Percentiles rank a stretch among this genome's conserved stretches.
Conservation (phyloP, 2,888 invertebrate genomes). For the Yponomeuta plumbellus region DNA sequence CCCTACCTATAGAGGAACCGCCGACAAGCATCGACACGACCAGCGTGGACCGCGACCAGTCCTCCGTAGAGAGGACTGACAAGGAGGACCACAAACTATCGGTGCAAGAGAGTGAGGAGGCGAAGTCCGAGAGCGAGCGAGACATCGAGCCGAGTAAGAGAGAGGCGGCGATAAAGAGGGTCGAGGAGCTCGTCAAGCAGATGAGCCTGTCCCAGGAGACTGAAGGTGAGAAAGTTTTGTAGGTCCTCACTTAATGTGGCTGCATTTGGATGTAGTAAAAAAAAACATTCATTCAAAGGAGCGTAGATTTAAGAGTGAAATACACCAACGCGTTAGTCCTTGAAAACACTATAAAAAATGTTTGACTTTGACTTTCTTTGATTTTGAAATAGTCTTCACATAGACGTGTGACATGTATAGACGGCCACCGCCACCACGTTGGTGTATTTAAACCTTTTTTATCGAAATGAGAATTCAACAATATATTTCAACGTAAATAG, state of each 20-base stretch:
- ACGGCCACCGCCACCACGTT: too few species aligned
- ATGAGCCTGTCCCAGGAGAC: slow-evolving; percentile 84
- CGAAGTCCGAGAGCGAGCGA: slow-evolving; percentile 33
- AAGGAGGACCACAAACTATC: slow-evolving; percentile 33
- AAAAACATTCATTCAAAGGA: too few species aligned
- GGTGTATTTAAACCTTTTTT: too few species aligned
- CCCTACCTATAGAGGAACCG: slow-evolving; percentile 60
- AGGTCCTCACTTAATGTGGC: neutral
- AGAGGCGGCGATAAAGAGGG: slow-evolving; percentile 74
- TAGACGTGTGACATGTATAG: too few species aligned
- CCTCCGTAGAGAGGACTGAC: slow-evolving; percentile 43
- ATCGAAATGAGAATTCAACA: too few species aligned
- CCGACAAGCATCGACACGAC: slow-evolving; percentile 58
- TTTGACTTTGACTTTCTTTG: too few species aligned
- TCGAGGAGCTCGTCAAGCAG: slow-evolving; percentile 84
- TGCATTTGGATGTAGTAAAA: too few species aligned
- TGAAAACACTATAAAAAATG: too few species aligned
- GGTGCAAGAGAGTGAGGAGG: slow-evolving; percentile 46
- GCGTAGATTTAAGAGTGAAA: too few species aligned
- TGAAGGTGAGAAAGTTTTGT: slow-evolving; percentile 57
- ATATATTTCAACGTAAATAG: too few species aligned
- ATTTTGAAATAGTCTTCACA: too few species aligned
- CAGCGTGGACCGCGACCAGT: slow-evolving; percentile 44
- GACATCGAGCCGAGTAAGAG: slow-evolving; percentile 46
- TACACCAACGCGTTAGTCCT: too few species aligned